Conservation (phyloP, 2,888 invertebrate genomes). For the Calameuta idolon region DNA sequence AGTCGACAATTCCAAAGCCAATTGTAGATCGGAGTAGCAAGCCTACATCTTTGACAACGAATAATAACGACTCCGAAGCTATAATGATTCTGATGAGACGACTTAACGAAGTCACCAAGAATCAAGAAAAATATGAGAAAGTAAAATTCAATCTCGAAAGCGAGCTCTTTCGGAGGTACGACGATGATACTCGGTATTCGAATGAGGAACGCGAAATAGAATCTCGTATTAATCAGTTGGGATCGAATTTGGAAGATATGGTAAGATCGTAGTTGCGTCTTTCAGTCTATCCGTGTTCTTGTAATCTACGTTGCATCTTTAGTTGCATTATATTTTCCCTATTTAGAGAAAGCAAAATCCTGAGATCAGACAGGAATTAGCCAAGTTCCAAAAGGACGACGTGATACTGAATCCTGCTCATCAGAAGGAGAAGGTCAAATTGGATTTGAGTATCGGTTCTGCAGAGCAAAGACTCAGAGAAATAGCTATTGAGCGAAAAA, state of each 20-base stretch:
- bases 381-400: slow-evolving; percentile 22
- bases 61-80: slow-evolving; percentile 21
- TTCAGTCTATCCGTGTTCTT: not conserved
- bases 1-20: slow-evolving; percentile 33
- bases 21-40: slow-evolving; percentile 55
- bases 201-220: slow-evolving; percentile 21
- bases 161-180: slow-evolving; percentile 20
- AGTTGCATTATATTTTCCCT: not conserved
- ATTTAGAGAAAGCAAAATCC: slow-evolving; percentile 5
- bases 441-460: slow-evolving; percentile 36
- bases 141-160: slow-evolving; percentile 40
- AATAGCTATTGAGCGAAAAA: slow-evolving; percentile 35
- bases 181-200: slow-evolving; percentile 22
- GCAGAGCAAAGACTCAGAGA: slow-evolving; percentile 32
- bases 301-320: not conserved
- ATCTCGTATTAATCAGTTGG: slow-evolving; percentile 20
- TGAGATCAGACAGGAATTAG: slow-evolving; percentile 20
- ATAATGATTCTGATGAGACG: slow-evolving; percentile 38
- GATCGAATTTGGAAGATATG: slow-evolving; percentile 34
- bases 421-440: slow-evolving; percentile 29
- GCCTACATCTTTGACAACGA: slow-evolving; percentile 32
- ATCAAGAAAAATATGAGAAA: slow-evolving; percentile 33
- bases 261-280: slow-evolving; percentile 22
- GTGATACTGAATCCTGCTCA: slow-evolving; percentile 34
- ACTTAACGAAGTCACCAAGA: slow-evolving; percentile 35